A percentile compares a stretch with the other conserved stretches of the same genome.
Conservation (phyloP, 2,888 invertebrate genomes). For the Rhimphoctona megacephalus region DNA sequence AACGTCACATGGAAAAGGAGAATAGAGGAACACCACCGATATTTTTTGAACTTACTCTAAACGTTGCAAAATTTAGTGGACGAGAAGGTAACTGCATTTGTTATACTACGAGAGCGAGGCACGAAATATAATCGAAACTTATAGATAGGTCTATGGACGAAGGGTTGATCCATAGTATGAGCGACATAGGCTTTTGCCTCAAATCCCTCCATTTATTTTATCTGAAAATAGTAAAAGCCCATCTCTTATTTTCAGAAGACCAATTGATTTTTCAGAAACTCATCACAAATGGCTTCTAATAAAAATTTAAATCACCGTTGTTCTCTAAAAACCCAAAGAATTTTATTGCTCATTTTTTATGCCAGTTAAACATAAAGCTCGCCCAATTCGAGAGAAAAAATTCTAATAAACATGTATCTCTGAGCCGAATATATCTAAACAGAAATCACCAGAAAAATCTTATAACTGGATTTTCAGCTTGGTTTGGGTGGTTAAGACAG, state of each 20-base stretch:
- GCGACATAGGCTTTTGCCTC: background rate
- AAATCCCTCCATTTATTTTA: background rate
- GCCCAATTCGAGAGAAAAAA: background rate
- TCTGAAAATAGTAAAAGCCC: background rate
- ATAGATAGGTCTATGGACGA: no score
- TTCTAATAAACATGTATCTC: background rate
- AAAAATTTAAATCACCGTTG: background rate
- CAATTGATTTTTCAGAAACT: background rate
- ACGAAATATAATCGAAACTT: no score
- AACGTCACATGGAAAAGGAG: no score
- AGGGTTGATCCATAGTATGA: background rate
- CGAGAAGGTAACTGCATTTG: no score
- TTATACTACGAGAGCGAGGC: no score
- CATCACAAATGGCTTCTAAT: background rate
- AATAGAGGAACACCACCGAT: no score
- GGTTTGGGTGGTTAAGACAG: slow-evolving; percentile 19
- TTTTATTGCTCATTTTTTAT: background rate
- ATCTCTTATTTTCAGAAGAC: background rate
- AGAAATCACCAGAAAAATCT: slow-evolving; percentile 53
- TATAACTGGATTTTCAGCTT: slow-evolving; percentile 61
- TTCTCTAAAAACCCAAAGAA: background rate
- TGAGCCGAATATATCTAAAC: background rate
- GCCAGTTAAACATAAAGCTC: background rate
- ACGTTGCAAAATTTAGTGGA: no score
- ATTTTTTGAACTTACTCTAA: no score